phyloP scores from a whole-genome alignment of 64 coral and sea anemone species.

The Pachyseris speciosa region DNA sequence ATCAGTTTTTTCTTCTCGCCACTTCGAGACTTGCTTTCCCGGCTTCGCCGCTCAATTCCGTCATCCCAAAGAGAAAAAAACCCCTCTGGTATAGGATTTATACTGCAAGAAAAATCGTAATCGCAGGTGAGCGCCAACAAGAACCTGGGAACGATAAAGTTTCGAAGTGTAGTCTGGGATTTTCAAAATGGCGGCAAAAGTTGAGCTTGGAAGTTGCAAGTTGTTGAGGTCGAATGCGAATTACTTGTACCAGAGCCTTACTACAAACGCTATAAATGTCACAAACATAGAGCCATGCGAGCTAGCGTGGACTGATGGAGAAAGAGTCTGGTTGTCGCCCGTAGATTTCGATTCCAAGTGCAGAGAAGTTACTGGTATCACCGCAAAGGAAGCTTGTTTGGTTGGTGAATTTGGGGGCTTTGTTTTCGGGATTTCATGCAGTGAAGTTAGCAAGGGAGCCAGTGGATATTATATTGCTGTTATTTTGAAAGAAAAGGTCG shows the following conservation, averaged over 20 bases:
- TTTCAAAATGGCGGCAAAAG: constrained; percentile 6
- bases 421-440: constrained; percentile 9
- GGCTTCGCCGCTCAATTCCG: too few relatives aligned
- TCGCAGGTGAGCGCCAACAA: too few relatives aligned
- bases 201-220: constrained; percentile 15
- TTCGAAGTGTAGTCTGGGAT: too few relatives aligned
- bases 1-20: too few relatives aligned
- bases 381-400: not conserved
- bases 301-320: constrained; percentile 28
- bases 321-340: constrained; percentile 6
- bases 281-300: not conserved
- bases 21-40: too few relatives aligned
- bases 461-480: not conserved
- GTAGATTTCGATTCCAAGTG: not conserved
- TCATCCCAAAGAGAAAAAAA: too few relatives aligned
- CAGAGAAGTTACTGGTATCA: not conserved
- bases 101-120: too few relatives aligned
- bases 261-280: not conserved
- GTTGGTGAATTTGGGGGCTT: constrained; percentile 33
- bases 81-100: too few relatives aligned
- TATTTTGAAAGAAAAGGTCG: constrained; percentile 22
- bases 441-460: not conserved
- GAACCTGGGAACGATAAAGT: too few relatives aligned
- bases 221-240: constrained; percentile 7
- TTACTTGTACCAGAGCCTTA: constrained; percentile 23